A percentile compares a stretch with the other conserved stretches of the same genome.
phyloP scores from a whole-genome alignment of 2,888 invertebrate species.

The Nephrotoma guestfalica region DNA sequence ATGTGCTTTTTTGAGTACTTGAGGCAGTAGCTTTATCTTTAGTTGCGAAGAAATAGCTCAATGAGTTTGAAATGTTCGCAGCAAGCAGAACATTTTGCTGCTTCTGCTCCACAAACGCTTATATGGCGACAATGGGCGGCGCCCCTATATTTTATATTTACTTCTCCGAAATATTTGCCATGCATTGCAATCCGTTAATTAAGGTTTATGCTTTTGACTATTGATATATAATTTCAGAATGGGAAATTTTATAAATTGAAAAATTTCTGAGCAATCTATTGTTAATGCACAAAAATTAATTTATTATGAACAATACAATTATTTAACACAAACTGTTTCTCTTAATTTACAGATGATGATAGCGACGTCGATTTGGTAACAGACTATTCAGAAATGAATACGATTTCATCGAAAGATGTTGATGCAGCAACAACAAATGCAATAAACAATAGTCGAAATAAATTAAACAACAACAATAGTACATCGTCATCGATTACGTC shows the following conservation, averaged over 20 bases:
- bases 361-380: conserved; percentile 32
- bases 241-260: background rate
- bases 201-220: too few species aligned
- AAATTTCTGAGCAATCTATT: background rate
- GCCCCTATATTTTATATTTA: too few species aligned
- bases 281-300: background rate
- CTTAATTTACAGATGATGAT: conserved; percentile 20
- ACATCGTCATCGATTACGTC: conserved; percentile 10
- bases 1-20: too few species aligned
- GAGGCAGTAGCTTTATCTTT: too few species aligned
- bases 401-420: conserved; percentile 7
- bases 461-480: conserved; percentile 7
- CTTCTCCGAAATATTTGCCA: too few species aligned
- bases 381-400: conserved; percentile 23
- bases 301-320: background rate
- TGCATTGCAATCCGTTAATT: too few species aligned
- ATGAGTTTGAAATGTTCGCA: too few species aligned
- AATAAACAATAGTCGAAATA: background rate
- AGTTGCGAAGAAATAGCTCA: too few species aligned
- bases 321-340: background rate
- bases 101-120: too few species aligned
- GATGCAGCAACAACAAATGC: background rate
- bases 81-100: too few species aligned
- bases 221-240: too few species aligned
- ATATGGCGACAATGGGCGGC: too few species aligned